These are phyloP conservation scores for Colistium nudipinnis DNA, from an alignment of 2,113 vertebrate species.

Conservation along the genomic window DNA sequence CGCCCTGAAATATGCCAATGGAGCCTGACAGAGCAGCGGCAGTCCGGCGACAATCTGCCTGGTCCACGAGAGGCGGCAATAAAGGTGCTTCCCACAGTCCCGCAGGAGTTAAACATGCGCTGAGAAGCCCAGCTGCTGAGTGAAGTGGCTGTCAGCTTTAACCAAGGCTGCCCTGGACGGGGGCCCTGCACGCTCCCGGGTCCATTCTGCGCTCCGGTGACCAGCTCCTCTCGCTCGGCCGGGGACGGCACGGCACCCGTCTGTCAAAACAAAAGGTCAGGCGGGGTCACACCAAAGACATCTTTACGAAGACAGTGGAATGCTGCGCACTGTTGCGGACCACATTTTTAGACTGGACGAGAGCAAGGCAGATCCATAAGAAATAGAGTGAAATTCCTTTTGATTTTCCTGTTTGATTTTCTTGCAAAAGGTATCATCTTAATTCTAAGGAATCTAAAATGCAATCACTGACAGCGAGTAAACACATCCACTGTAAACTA, in stretches of 20 bases:
- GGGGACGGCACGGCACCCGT: not conserved
- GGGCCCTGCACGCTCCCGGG: not conserved
- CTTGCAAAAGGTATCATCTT: too few species aligned
- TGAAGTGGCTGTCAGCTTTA: not conserved
- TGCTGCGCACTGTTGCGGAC: not conserved
- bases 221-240: not conserved
- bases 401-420: too few species aligned
- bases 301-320: not conserved
- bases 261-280: not conserved
- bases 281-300: not conserved
- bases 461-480: too few species aligned
- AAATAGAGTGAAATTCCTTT: too few species aligned
- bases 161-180: not conserved
- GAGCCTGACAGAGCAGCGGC: conserved; percentile 5
- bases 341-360: too few species aligned
- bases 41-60: not conserved
- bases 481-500: too few species aligned
- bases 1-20: not conserved
- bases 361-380: too few species aligned
- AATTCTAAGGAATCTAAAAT: too few species aligned
- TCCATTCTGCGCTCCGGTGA: not conserved
- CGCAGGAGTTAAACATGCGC: not conserved
- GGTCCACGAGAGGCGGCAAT: not conserved
- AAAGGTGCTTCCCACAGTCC: not conserved
- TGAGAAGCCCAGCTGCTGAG: not conserved